Percentiles rank a stretch among this genome's conserved stretches.
phyloP scores from a whole-genome alignment of 2,888 invertebrate species.

The Drosophila neonasuta region DNA sequence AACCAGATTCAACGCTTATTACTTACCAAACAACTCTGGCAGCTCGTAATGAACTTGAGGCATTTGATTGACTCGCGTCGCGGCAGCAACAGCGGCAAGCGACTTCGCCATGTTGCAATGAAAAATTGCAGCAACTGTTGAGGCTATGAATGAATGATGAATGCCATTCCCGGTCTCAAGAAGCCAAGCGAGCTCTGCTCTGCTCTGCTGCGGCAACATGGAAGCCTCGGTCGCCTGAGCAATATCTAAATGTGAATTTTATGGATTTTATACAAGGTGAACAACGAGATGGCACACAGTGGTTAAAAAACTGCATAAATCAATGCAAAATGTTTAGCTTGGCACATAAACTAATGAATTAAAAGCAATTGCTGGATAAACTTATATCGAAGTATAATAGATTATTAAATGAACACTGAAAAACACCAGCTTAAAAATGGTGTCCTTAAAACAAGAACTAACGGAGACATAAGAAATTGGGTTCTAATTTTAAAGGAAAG shows the following conservation, averaged over 20 bases:
- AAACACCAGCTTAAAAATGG: too few relatives aligned
- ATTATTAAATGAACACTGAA: background rate
- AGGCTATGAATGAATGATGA: constrained; percentile 75
- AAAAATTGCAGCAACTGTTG: constrained; percentile 54
- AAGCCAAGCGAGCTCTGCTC: constrained; percentile 7
- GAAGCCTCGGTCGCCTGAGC: constrained; percentile 47
- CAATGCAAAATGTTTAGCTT: background rate
- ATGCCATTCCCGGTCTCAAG: constrained; percentile 47
- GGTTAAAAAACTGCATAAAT: constrained; percentile 14
- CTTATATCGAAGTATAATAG: background rate
- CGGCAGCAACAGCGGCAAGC: constrained; percentile 38
- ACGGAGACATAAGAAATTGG: too few relatives aligned
- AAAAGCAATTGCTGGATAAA: background rate
- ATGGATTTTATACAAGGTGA: constrained; percentile 69
- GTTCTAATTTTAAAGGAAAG: too few relatives aligned
- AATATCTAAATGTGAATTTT: constrained; percentile 69
- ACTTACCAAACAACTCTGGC: constrained; percentile 72
- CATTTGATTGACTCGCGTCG: constrained; percentile 71
- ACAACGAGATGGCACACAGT: constrained; percentile 53
- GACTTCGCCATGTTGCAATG: constrained; percentile 64
- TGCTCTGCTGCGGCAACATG: constrained; percentile 36
- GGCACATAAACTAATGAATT: background rate
- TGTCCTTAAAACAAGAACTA: too few relatives aligned
- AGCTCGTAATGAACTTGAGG: constrained; percentile 73
- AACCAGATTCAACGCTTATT: constrained; percentile 61